These are phyloP conservation scores for Vannuccia rotundouncinata DNA, from an alignment of 2,888 invertebrate genomes.

Conservation along the genomic window DNA sequence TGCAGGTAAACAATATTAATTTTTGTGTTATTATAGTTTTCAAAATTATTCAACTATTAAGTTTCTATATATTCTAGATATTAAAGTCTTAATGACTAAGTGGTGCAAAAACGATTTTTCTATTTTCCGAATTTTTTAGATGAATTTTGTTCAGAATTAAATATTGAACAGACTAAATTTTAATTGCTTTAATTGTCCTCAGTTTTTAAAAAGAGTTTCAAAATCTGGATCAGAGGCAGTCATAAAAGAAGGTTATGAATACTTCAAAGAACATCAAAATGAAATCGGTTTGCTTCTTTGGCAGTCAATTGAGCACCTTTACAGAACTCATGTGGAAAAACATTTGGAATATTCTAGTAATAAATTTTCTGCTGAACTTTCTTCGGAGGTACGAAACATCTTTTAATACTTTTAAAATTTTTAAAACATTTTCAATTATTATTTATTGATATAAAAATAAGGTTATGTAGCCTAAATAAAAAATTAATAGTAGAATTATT, in stretches of 20 bases:
- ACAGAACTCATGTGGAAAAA: not conserved
- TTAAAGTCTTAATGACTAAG: too few species aligned
- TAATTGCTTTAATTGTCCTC: not conserved
- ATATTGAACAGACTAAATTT: not conserved
- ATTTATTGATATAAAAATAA: too few species aligned
- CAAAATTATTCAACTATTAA: too few species aligned
- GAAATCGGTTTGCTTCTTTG: not conserved
- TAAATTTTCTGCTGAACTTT: too few species aligned
- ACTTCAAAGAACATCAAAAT: not conserved
- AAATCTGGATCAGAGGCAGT: not conserved
- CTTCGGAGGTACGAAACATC: not conserved
- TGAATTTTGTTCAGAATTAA: too few species aligned
- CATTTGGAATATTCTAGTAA: not conserved
- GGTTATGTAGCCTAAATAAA: too few species aligned
- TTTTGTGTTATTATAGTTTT: too few species aligned
- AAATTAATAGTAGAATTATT: too few species aligned
- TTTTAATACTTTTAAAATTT: not conserved
- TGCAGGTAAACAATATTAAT: too few species aligned
- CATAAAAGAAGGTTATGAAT: not conserved
- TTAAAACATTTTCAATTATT: not conserved
- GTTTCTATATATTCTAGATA: too few species aligned
- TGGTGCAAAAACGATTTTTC: too few species aligned
- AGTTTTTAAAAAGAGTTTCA: not conserved
- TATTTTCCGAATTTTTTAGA: too few species aligned
- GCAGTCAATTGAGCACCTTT: not conserved